A percentile compares a stretch with the other conserved stretches of the same genome.
Evolutionary conservation across 2,888 invertebrate species (phyloP).

Genomic region (Vanessa cardui): DNA sequence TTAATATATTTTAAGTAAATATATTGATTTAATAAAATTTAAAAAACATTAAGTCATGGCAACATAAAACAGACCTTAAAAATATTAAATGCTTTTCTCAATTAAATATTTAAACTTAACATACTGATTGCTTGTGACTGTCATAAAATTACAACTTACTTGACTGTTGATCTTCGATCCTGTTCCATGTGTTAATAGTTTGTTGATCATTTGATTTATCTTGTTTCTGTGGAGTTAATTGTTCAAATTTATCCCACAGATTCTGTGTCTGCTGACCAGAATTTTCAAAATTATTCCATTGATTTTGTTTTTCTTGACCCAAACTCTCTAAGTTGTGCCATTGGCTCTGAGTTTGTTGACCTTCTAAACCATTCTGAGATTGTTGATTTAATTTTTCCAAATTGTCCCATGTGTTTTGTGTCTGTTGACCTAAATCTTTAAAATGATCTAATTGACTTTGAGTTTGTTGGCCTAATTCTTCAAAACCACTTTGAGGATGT

Average conservation of each 20-base stretch:
- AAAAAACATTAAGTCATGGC: neutral
- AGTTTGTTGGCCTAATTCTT: slow-evolving; percentile 46
- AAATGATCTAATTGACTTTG: slow-evolving; percentile 39
- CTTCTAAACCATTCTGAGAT: slow-evolving; percentile 18
- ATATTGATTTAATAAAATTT: no score
- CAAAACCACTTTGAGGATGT: slow-evolving; percentile 47
- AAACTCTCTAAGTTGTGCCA: slow-evolving; percentile 47
- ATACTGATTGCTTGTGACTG: neutral
- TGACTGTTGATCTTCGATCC: slow-evolving; percentile 8
- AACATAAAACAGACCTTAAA: neutral
- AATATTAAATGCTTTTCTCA: neutral
- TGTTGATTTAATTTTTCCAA: slow-evolving; percentile 47
- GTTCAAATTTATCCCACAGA: slow-evolving; percentile 40
- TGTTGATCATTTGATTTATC: slow-evolving; percentile 48
- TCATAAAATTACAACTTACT: slow-evolving; percentile 16
- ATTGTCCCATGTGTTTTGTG: slow-evolving; percentile 43
- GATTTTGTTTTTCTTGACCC: slow-evolving; percentile 49
- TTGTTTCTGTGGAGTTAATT: slow-evolving; percentile 47
- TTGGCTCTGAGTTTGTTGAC: slow-evolving; percentile 39
- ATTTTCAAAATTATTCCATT: slow-evolving; percentile 50
- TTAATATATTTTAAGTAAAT: no score
- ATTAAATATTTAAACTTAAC: neutral
- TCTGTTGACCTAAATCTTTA: slow-evolving; percentile 35
- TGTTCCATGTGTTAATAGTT: slow-evolving; percentile 25
- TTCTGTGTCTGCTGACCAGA: slow-evolving; percentile 48